These are phyloP conservation scores for Micrastur ruficollis DNA, from an alignment of 2,797 vertebrate genomes.

Conservation along the genomic window DNA sequence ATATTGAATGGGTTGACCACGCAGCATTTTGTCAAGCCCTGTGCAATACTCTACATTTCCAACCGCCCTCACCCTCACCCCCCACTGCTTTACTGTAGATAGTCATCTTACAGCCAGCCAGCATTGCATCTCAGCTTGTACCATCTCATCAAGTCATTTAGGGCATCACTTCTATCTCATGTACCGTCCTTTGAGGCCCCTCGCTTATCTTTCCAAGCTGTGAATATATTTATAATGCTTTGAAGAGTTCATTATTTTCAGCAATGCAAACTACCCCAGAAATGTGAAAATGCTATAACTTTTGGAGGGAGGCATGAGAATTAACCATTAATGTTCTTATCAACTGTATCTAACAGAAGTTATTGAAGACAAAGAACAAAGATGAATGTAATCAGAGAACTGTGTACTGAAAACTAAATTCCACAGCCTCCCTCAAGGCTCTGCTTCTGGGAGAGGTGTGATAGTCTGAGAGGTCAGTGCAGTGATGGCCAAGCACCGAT, in stretches of 20 bases:
- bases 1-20: slow-evolving; percentile 79
- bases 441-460: neutral
- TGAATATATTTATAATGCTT: slow-evolving; percentile 61
- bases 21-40: slow-evolving; percentile 95
- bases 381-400: neutral
- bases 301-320: slow-evolving; percentile 29
- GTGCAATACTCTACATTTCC: slow-evolving; percentile 88
- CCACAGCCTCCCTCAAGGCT: neutral
- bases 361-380: neutral
- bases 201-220: slow-evolving; percentile 53
- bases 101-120: slow-evolving; percentile 22
- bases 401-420: neutral
- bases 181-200: neutral
- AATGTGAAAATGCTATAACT: slow-evolving; percentile 18
- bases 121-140: slow-evolving; percentile 26
- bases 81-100: slow-evolving; percentile 3
- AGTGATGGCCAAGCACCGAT: neutral
- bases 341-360: neutral
- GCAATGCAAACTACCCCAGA: slow-evolving; percentile 41
- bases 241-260: slow-evolving; percentile 46
- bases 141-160: slow-evolving; percentile 60
- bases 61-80: neutral
- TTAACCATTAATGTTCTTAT: neutral
- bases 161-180: slow-evolving; percentile 42
- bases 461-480: neutral